Percentiles rank a stretch among this genome's conserved stretches.
Evolutionary conservation across 2,113 vertebrate genomes (phyloP).

Genomic region (Piaya cayana): DNA sequence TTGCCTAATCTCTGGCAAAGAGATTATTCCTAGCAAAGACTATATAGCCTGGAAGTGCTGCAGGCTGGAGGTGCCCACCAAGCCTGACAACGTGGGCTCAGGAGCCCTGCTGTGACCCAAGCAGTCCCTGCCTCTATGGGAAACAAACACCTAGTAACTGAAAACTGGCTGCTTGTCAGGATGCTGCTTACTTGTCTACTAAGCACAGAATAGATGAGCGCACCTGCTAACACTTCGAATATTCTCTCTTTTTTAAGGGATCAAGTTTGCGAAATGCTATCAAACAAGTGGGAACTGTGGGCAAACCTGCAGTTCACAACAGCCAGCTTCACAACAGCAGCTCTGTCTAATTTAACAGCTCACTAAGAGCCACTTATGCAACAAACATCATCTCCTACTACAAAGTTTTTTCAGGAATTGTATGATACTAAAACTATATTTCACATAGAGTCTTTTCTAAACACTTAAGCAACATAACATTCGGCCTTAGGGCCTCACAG

Average conservation of each 20-base stretch:
- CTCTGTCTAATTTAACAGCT: background rate
- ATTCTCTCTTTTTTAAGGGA: background rate
- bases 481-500: background rate
- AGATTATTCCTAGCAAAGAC: background rate
- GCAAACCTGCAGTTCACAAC: background rate
- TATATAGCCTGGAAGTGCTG: background rate
- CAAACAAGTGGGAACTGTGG: background rate
- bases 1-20: background rate
- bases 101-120: background rate
- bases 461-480: background rate
- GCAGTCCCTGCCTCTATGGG: rapidly evolving
- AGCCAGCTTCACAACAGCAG: background rate
- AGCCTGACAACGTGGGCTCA: background rate
- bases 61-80: background rate
- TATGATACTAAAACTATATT: rapidly evolving
- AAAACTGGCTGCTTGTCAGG: rapidly evolving
- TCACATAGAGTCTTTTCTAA: background rate
- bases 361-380: background rate
- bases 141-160: background rate
- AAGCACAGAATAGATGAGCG: rapidly evolving
- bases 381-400: background rate
- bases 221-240: background rate
- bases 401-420: background rate
- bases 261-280: background rate
- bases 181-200: background rate